These are phyloP conservation scores for Cryptophagus acutangulus DNA, from an alignment of 2,888 invertebrate species.

Conservation along the genomic window DNA sequence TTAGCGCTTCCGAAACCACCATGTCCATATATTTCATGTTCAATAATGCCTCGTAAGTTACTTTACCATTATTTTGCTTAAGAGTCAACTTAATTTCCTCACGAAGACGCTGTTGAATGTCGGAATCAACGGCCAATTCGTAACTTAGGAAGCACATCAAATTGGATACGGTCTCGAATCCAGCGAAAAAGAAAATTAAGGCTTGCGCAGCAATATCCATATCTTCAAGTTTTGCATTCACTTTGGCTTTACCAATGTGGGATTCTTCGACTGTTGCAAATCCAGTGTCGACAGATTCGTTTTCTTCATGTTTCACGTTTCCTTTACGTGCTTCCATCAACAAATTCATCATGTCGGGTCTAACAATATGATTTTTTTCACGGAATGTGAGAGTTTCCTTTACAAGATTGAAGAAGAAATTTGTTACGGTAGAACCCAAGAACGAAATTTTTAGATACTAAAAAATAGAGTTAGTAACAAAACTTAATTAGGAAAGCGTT, in stretches of 20 bases:
- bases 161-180: neutral
- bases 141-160: neutral
- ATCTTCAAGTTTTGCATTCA: neutral
- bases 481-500: neutral
- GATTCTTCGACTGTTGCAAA: slow-evolving; percentile 36
- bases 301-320: neutral
- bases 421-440: slow-evolving; percentile 6
- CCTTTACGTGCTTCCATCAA: slow-evolving; percentile 47
- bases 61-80: neutral
- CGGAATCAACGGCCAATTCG: slow-evolving; percentile 4
- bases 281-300: slow-evolving; percentile 16
- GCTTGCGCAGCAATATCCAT: neutral
- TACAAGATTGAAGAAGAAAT: slow-evolving; percentile 27
- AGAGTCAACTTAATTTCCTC: slow-evolving; percentile 15
- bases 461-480: neutral
- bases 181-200: slow-evolving; percentile 1
- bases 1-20: slow-evolving; percentile 46
- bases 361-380: slow-evolving; percentile 45
- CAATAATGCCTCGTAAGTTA: slow-evolving; percentile 16
- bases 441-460: neutral
- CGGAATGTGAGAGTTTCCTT: slow-evolving; percentile 46
- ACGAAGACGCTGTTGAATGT: slow-evolving; percentile 22
- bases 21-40: slow-evolving; percentile 15
- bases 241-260: slow-evolving; percentile 19
- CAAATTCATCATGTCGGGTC: slow-evolving; percentile 55